phyloP scores from a whole-genome alignment of 2,113 vertebrate species.

The Zosterops borbonicus region DNA sequence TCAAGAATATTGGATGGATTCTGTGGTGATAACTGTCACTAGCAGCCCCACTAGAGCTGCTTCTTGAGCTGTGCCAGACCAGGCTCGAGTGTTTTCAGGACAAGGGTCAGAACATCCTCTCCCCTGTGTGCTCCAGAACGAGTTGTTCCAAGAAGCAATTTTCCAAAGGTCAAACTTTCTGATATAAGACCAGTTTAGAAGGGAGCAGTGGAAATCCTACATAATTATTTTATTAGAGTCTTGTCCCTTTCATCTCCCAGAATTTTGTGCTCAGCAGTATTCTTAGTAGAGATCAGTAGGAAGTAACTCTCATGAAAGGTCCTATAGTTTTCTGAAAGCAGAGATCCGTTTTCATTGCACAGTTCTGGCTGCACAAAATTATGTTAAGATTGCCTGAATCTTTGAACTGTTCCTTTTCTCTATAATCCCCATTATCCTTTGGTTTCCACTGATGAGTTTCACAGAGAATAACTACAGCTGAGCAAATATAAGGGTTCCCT shows the following conservation, averaged over 20 bases:
- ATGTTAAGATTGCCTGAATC: background rate
- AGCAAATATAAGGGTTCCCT: background rate
- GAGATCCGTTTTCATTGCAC: background rate
- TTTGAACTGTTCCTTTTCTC: background rate
- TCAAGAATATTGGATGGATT: background rate
- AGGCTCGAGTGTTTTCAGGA: background rate
- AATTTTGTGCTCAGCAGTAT: background rate
- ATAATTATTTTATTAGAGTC: background rate
- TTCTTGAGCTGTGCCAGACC: background rate
- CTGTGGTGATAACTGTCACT: background rate
- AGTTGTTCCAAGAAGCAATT: slow-evolving; percentile 44
- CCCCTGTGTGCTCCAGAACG: slow-evolving; percentile 4
- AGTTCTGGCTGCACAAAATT: background rate
- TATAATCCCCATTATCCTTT: background rate
- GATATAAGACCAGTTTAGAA: background rate
- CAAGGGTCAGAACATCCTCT: slow-evolving; percentile 57
- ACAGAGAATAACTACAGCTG: background rate
- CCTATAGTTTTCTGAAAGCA: background rate
- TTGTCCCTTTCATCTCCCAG: background rate
- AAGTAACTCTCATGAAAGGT: background rate
- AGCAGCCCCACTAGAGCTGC: background rate
- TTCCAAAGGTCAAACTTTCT: slow-evolving; percentile 28
- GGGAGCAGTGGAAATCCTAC: slow-evolving; percentile 10
- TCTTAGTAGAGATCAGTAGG: background rate
- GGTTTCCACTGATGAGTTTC: background rate